Base-by-base conservation (phyloP, 2,797 vertebrate genomes). In the Chlorospingus semifuscus region DNA sequence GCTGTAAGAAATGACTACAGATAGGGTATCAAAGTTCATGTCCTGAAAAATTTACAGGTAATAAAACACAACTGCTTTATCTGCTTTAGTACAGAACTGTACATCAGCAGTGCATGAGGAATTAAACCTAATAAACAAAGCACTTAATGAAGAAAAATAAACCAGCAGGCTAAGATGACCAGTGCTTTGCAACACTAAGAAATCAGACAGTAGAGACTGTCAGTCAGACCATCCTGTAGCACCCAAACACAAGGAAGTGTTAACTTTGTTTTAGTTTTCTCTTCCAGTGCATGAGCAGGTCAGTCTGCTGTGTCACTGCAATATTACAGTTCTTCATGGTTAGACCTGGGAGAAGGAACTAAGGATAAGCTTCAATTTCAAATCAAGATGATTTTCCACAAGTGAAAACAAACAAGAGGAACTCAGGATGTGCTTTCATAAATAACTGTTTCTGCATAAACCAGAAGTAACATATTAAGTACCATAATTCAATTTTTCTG, bases 401-500 rank as follows among this genome's bases (percentile, higher is more conserved):
- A 86, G 27, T 49, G 44, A 87, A 93, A 95, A 83, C n/a, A 82
- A 90, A 82, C 30, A 76, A 56, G 47, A 82, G 20, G 42, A 17
- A 57, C 27, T 81, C 69, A 68, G 85, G 69, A 94, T 64, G 39
- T 76, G 76, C 57, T 85, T 85, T 70, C 75, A 68, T 49, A 74
- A 91, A 82, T 85, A 83, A 83, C n/a, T 88, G 26, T 37, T 88
- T 81, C 91, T 91, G 83, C 55, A 90, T 61, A 86, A 91, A 78
- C 69, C 82, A 93, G 85, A 75, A 89, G 57, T 49, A 91, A 83
- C 57, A 27, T 93, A 89, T 95, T 93, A 95, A 83, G 87, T 32
- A 88, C 23, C 32, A 37, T 95, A 96, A 96, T 83, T 86, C 15
- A 82, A 88, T 96, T 95, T 71, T 86, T 78, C 69, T 91, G 89